phyloP scores from a whole-genome alignment of 2,797 vertebrate species.

The Trichosurus vulpecula region DNA sequence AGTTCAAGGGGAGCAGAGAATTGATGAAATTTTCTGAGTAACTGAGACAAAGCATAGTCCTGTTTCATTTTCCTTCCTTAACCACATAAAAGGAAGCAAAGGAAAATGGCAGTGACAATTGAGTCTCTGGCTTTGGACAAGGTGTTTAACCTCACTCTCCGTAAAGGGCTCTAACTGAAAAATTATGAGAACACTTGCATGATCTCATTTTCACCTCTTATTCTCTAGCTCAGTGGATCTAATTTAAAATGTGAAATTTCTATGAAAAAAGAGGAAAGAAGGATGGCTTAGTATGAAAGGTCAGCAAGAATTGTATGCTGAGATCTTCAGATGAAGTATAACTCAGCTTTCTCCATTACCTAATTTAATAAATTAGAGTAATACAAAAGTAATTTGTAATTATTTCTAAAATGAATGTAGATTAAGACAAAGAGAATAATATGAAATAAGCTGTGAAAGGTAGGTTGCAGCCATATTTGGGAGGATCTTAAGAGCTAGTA shows the following conservation, averaged over 20 bases:
- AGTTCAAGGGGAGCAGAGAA: conserved; percentile 34
- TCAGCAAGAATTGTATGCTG: background rate
- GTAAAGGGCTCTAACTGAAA: background rate
- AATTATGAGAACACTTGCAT: background rate
- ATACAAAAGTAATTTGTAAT: background rate
- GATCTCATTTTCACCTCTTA: background rate
- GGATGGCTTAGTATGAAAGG: background rate
- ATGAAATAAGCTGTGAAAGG: background rate
- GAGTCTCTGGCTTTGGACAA: background rate
- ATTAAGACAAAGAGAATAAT: background rate
- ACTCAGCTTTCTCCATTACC: background rate
- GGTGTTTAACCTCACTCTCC: background rate
- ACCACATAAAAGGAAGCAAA: background rate
- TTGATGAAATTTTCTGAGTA: conserved; percentile 40
- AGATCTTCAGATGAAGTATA: background rate
- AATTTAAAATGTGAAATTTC: background rate
- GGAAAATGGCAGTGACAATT: background rate
- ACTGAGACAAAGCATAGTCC: background rate
- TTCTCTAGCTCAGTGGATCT: background rate
- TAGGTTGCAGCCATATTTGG: background rate
- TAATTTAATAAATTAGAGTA: background rate
- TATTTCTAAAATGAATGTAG: background rate
- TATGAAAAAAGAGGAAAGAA: background rate
- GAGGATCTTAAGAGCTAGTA: background rate
- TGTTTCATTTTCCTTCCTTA: background rate